Evolutionary conservation across 2,113 vertebrate species (phyloP).

Genomic region (Labeo rohita): DNA sequence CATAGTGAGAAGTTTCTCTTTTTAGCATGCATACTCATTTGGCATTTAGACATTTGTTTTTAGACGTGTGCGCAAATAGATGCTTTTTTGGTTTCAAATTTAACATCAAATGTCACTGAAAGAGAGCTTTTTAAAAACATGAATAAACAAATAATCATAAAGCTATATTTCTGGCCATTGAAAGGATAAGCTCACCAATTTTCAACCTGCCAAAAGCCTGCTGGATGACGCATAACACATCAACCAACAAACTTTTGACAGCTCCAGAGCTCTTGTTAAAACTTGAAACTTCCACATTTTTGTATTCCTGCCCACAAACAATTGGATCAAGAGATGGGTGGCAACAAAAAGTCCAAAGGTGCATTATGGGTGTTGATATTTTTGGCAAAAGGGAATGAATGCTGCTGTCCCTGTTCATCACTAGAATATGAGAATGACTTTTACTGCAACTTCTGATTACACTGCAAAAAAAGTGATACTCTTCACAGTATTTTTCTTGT

Average conservation of each 20-base stretch:
- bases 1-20: slow-evolving; percentile 26
- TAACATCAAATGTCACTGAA: neutral
- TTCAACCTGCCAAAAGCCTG: neutral
- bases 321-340: neutral
- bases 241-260: neutral
- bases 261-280: neutral
- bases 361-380: neutral
- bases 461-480: neutral
- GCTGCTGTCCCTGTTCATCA: neutral
- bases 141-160: slow-evolving; percentile 8
- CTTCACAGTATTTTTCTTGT: neutral
- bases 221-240: neutral
- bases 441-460: neutral
- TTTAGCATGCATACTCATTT: slow-evolving; percentile 30
- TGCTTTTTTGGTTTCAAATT: neutral
- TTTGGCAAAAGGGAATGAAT: neutral
- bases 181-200: neutral
- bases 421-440: neutral
- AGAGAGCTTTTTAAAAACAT: neutral
- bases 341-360: neutral
- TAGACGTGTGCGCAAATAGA: neutral
- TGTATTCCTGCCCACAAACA: neutral
- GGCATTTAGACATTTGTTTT: neutral
- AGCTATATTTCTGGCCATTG: neutral
- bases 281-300: neutral